Evolutionary conservation across 2,888 invertebrate species (phyloP).

Genomic region (Ectemnius continuus): DNA sequence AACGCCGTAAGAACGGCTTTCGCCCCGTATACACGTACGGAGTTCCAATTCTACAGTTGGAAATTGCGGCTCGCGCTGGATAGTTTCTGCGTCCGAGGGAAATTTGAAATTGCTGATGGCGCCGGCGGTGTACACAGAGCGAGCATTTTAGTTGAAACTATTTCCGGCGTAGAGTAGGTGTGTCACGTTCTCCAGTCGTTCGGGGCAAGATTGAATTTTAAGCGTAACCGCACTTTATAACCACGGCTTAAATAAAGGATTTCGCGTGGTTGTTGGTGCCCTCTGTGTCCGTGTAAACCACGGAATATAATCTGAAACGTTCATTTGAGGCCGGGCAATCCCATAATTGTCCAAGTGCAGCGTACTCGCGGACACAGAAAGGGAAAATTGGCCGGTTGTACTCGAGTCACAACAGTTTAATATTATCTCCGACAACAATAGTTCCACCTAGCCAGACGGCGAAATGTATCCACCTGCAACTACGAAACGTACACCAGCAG

Average conservation of each 20-base stretch:
- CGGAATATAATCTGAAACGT: neutral
- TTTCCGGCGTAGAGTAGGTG: neutral
- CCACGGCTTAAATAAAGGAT: neutral
- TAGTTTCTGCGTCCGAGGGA: too few species aligned
- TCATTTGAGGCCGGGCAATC: neutral
- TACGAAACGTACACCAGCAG: conserved; percentile 3
- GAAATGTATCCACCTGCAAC: conserved; percentile 31
- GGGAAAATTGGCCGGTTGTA: neutral
- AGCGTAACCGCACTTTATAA: neutral
- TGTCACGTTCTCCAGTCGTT: conserved; percentile 1
- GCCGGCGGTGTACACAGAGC: too few species aligned
- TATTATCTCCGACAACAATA: neutral
- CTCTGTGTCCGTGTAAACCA: neutral
- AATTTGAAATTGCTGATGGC: too few species aligned
- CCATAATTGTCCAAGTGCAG: neutral
- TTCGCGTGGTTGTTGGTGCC: neutral
- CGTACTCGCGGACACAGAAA: neutral
- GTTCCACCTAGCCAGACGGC: neutral
- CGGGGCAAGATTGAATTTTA: conserved; percentile 2
- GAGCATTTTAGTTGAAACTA: too few species aligned
- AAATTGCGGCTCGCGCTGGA: too few species aligned
- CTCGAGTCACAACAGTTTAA: neutral
- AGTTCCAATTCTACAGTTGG: too few species aligned
- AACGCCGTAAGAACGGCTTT: too few species aligned
- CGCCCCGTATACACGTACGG: too few species aligned